These are phyloP conservation scores for Pecten maximus DNA, from an alignment of 2,888 invertebrate species.

Conservation along the genomic window DNA sequence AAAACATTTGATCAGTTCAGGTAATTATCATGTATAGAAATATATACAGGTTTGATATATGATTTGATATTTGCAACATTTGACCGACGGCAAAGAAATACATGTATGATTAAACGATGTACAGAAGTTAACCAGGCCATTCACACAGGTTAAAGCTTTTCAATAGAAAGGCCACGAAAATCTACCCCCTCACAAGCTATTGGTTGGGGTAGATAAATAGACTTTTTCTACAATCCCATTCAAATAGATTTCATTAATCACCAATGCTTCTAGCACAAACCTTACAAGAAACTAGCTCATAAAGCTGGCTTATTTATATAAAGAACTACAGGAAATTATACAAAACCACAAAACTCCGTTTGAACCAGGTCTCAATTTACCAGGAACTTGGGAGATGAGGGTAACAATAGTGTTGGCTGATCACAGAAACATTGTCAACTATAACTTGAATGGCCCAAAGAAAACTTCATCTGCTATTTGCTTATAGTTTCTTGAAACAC, in stretches of 20 bases:
- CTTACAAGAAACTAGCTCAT: constrained; percentile 4
- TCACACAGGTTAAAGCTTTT: not conserved
- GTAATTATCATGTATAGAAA: not conserved
- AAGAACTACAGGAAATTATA: not conserved
- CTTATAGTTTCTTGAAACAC: not conserved
- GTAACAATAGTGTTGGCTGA: constrained; percentile 4
- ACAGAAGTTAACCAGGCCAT: constrained; percentile 17
- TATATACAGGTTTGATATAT: not conserved
- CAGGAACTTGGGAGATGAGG: not conserved
- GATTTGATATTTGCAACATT: not conserved
- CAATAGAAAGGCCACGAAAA: not conserved
- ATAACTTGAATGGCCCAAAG: not conserved
- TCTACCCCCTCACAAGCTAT: not conserved
- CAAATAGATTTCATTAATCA: constrained; percentile 21
- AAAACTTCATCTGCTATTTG: not conserved
- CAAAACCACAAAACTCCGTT: not conserved
- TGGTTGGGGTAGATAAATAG: not conserved
- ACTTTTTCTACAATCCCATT: constrained; percentile 8
- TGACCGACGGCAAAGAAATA: not conserved
- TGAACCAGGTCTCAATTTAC: not conserved
- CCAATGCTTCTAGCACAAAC: constrained; percentile 1
- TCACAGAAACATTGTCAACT: not conserved
- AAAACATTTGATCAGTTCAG: not conserved
- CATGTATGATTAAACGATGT: not conserved
- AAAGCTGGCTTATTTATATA: not conserved